phyloP scores from a whole-genome alignment of 2,888 invertebrate species.

The Ischnura elegans region DNA sequence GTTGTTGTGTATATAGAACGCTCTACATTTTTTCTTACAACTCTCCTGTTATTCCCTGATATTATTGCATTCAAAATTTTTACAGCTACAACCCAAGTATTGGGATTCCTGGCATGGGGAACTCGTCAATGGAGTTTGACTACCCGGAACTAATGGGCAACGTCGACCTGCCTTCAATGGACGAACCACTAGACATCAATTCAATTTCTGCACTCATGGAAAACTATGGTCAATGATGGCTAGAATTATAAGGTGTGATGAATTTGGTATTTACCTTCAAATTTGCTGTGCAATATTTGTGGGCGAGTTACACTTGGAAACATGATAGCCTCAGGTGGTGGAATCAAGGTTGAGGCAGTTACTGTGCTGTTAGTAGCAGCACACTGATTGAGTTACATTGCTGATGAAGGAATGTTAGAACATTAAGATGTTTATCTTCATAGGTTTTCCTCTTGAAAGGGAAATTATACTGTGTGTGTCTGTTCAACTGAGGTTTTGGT shows the following conservation, averaged over 20 bases:
- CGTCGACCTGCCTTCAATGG: constrained; percentile 72
- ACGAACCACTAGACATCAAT: constrained; percentile 71
- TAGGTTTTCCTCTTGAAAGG: not conserved
- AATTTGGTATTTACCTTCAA: not conserved
- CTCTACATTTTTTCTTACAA: not conserved
- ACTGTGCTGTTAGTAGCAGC: not conserved
- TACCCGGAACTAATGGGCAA: constrained; percentile 72
- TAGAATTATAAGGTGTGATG: not conserved
- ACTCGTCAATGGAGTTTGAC: constrained; percentile 71
- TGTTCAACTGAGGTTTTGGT: not conserved
- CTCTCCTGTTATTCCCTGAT: not conserved
- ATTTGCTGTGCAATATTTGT: not conserved
- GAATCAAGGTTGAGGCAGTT: not conserved
- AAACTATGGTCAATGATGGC: constrained; percentile 32
- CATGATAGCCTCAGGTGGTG: constrained; percentile 52
- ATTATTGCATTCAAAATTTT: constrained; percentile 55
- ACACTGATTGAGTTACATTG: not conserved
- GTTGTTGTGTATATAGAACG: not conserved
- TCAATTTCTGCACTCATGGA: constrained; percentile 55
- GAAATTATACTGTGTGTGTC: not conserved
- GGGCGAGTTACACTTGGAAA: not conserved
- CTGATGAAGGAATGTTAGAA: not conserved
- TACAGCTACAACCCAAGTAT: constrained; percentile 46
- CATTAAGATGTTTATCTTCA: not conserved
- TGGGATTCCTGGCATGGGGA: constrained; percentile 34